Base-by-base conservation (phyloP, 2,113 vertebrate genomes). In the Salvelinus fontinalis region DNA sequence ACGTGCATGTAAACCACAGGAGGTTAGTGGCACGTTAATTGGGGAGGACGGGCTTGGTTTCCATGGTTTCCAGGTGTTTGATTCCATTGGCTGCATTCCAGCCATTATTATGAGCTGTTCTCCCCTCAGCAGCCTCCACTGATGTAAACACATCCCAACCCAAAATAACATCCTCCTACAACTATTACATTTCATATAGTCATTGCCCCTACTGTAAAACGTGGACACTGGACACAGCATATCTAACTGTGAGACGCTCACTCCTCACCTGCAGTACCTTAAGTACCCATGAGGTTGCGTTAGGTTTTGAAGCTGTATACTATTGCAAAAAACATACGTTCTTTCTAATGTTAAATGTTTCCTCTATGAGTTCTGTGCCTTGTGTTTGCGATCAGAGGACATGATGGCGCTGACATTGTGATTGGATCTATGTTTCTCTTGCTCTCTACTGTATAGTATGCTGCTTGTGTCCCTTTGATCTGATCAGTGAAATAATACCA, bases 281-380 rank as follows among this genome's bases (percentile, higher is more conserved):
- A 20, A 20, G 26, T 34, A 29, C 73, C 26, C 59, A 20, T 67
- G 12, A 13, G 68, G 76, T 26, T 29, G 69, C 76, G 34, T 7
- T 34, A 1, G 31, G 34, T 72, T 79, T 70, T 76, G 65, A 79
- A 16, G 77, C 79, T 81, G 81, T 83, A 80, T 70, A 82, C 68
- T 64, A 72, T 66, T 73, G 60, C 69, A 44, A 9, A 44, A 9
- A 3, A 3, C 80, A 72, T 67, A 31, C 71, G 54, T 66, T 39
- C 62, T 49, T 44, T 22, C 2, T 65, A 7, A 2, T 81, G 65
- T 77, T 26, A 64, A 80, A 44, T 11, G 9, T 79, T 84, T 14
- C 71, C 49, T 54, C 71, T 68, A 70, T 75, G 1, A 84, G 81
- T 75, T 78, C 49, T 86, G 80, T 86, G 84, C 87, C 86, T 91